Evolutionary conservation across 2,888 invertebrate genomes (phyloP), one percentile per base, ranked within the genome.

Genomic region (Graphium colonna): DNA sequence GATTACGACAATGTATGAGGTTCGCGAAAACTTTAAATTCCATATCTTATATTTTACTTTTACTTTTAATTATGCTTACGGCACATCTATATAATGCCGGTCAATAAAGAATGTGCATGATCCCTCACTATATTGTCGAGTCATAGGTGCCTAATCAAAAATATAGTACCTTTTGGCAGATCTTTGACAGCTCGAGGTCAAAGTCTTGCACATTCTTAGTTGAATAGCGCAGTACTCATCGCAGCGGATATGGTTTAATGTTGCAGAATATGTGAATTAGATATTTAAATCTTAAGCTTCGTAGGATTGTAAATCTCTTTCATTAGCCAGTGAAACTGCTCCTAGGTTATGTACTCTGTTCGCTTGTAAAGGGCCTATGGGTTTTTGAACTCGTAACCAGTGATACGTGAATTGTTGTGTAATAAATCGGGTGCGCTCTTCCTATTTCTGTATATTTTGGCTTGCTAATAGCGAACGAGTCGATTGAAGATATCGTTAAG

Each of bases 401-500:
- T 36, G 36, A 10, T 36, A 36, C n/a, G 36, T 5, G 31, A 4
- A 33, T 33, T 33, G 36, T 36, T 12, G 12, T 36, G 36, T 5
- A 36, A 36, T n/a, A 33, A n/a, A 42, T 36, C 9, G 17, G 13
- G 56, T 59, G 18, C 17, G 47, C 36, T 15, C 28, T 43, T 36
- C 39, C 49, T 39, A 49, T 61, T 53, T 65, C 54, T 67, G 66
- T 67, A 67, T 64, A 66, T 65, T 63, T 31, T 67, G 63, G 67
- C 67, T 65, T 65, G 43, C 52, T 57, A 55, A 48, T 53, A 64
- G 43, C 52, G 56, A 55, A 51, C 51, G 41, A 41, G 36, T 47
- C 52, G 39, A 44, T 42, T 41, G 38, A 47, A 31, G 51, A 71
- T 74, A 71, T 66, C 76, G 76, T 82, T 81, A 75, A 61, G 67